Percentiles rank a stretch among this genome's conserved stretches.
phyloP scores from a whole-genome alignment of 2,113 vertebrate genomes.

The Zosterops pallidus region DNA sequence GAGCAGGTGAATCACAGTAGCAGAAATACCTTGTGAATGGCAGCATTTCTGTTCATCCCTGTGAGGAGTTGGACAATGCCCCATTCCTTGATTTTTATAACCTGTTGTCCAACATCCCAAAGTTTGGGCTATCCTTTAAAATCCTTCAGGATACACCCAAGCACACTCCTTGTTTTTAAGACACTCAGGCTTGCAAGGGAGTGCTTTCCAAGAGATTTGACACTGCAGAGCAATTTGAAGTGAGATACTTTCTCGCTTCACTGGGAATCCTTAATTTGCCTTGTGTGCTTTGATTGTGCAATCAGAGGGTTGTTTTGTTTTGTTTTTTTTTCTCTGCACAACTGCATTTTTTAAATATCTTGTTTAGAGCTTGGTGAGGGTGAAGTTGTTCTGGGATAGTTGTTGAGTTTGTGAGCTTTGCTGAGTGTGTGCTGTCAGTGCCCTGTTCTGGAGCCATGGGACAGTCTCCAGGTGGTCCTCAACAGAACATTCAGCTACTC shows the following conservation, averaged over 20 bases:
- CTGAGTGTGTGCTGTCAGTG: background rate
- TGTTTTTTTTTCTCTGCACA: background rate
- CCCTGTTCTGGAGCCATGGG: background rate
- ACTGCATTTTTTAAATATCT: background rate
- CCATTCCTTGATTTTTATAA: background rate
- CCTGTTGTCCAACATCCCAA: background rate
- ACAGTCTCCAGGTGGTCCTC: background rate
- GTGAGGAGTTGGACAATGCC: background rate
- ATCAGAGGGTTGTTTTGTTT: background rate
- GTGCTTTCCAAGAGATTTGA: background rate
- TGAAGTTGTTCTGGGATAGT: background rate
- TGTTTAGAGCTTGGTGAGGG: background rate
- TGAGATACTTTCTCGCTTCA: background rate
- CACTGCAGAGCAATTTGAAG: background rate
- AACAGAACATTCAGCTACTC: background rate
- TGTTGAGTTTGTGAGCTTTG: background rate
- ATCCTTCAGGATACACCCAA: background rate
- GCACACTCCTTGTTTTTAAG: background rate
- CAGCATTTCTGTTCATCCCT: background rate
- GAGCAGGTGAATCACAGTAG: background rate
- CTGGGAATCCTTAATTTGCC: background rate
- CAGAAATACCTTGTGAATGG: background rate
- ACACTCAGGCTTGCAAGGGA: background rate
- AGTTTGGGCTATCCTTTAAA: background rate
- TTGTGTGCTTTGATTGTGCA: background rate